Conservation (phyloP, 1,140 invertebrate genomes). For the Diorhabda elongata region DNA sequence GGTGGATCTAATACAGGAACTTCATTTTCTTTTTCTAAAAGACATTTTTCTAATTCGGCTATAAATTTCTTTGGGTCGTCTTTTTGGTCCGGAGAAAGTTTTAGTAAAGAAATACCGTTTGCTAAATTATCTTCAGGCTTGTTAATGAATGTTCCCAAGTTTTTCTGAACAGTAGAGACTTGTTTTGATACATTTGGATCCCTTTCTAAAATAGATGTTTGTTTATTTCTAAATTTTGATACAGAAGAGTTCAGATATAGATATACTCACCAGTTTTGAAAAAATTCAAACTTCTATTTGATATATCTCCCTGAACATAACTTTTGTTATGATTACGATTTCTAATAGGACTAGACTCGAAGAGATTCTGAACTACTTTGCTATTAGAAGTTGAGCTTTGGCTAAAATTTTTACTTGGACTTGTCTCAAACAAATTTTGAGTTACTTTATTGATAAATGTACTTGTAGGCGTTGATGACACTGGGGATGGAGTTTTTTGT, state of each 20-base stretch:
- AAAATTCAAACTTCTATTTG: constrained; percentile 31
- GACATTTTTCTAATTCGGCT: constrained; percentile 32
- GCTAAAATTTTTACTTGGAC: not conserved
- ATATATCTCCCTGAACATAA: constrained; percentile 32
- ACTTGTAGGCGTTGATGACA: not conserved
- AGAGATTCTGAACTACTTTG: not conserved
- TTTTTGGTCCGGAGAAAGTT: constrained; percentile 19
- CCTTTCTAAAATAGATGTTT: constrained; percentile 1
- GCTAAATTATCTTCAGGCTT: constrained; percentile 16
- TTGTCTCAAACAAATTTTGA: not conserved
- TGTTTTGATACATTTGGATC: constrained; percentile 28
- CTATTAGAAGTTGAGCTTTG: not conserved
- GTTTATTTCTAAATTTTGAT: too few relatives aligned
- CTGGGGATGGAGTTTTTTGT: constrained; percentile 11
- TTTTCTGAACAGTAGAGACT: constrained; percentile 26
- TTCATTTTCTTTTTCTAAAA: constrained; percentile 20
- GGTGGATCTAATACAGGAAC: constrained; percentile 26
- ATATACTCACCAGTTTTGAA: constrained; percentile 10
- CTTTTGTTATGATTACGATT: not conserved
- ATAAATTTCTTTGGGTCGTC: constrained; percentile 26
- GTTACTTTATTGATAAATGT: not conserved
- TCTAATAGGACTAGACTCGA: not conserved
- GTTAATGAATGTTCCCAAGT: constrained; percentile 23
- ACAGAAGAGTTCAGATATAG: constrained; percentile 5
- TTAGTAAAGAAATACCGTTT: constrained; percentile 26